phyloP scores from a whole-genome alignment of 1,140 invertebrate genomes.

The Ganaspis sp. region DNA sequence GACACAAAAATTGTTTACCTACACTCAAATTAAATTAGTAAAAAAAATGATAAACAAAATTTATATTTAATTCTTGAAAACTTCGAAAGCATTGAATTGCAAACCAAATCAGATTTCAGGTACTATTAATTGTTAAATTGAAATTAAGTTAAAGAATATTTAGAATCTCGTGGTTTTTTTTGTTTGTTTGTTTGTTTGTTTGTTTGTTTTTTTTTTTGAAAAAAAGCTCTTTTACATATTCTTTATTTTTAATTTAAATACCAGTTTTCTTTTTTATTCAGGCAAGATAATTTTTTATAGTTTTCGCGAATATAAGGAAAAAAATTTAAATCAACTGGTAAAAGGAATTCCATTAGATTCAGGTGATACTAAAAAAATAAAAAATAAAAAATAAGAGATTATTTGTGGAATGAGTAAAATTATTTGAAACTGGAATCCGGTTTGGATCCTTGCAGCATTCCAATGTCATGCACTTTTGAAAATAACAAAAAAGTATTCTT shows the following conservation, averaged over 20 bases:
- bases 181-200: too few species aligned
- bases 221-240: background rate
- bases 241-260: background rate
- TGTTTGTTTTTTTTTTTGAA: too few species aligned
- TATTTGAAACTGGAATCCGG: background rate
- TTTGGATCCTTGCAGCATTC: slow-evolving; percentile 29
- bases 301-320: background rate
- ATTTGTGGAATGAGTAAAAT: slow-evolving; percentile 8
- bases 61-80: too few species aligned
- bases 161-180: too few species aligned
- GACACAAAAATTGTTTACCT: too few species aligned
- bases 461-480: background rate
- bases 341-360: slow-evolving; percentile 4
- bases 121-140: too few species aligned
- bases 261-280: background rate
- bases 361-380: background rate
- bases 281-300: background rate
- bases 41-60: too few species aligned
- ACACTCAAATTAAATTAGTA: too few species aligned
- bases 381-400: slow-evolving; percentile 9
- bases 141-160: too few species aligned
- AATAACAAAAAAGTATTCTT: background rate
- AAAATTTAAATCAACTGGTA: background rate
- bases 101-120: too few species aligned
- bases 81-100: too few species aligned